phyloP scores from a whole-genome alignment of 2,797 vertebrate species.

The Sciurus carolinensis region DNA sequence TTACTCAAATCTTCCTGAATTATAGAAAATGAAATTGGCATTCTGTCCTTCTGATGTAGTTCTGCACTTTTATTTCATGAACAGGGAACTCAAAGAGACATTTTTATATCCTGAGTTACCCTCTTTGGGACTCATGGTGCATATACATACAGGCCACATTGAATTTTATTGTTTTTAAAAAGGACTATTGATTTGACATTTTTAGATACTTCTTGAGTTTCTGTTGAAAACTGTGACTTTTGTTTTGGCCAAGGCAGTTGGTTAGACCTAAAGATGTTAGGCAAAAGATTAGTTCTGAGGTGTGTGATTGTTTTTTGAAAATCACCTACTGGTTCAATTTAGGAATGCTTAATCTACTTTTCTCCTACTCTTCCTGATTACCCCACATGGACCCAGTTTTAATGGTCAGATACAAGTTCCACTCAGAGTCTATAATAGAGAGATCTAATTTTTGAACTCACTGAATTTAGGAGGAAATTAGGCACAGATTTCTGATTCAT shows the following conservation, averaged over 20 bases:
- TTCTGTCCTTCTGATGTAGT: neutral
- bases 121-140: neutral
- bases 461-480: conserved; percentile 55
- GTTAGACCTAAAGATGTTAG: neutral
- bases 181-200: neutral
- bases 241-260: neutral
- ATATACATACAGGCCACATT: neutral
- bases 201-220: neutral
- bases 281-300: neutral
- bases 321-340: neutral
- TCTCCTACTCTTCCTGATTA: neutral
- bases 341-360: neutral
- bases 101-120: neutral
- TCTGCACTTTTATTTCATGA: neutral
- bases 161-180: neutral
- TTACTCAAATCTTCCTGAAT: neutral
- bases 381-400: neutral
- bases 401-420: neutral
- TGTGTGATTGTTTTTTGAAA: neutral
- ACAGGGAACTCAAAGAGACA: neutral
- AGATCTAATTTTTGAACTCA: neutral
- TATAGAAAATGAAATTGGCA: neutral
- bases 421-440: neutral
- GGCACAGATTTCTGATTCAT: neutral
- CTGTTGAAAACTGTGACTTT: neutral